Base-by-base conservation (phyloP, 2,113 vertebrate genomes). In the Ceyx cyanopectus region DNA sequence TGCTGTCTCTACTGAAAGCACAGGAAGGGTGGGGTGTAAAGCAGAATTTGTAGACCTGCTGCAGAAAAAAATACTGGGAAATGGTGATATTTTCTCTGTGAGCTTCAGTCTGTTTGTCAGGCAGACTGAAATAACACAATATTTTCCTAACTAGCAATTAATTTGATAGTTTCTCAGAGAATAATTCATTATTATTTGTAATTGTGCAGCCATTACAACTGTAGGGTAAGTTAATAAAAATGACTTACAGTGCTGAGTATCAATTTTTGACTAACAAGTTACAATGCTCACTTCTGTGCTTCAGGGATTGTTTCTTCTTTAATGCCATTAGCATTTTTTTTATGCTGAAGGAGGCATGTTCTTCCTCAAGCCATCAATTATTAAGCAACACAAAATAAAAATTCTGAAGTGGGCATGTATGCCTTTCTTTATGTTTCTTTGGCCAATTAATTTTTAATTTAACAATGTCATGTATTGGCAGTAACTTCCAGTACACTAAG, bases 391-490 rank as follows among this genome's bases (percentile, higher is more conserved):
- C 67, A 95, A 92, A 91, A 83, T 90, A 89, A 94, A 94, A 93
- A 95, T 40, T 43, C 75, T 50, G 79, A 80, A 87, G 32, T 46
- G 76, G 0, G 63, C 70, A 51, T 76, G 43, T 91, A 79, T 48
- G 63, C 46, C 66, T 87, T 92, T 92, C 89, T 91, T 43, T 75
- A 32, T 53, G 37, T 87, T 94, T 92, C 92, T 94, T 87, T 72
- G 89, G 91, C 87, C 90, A 95, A 89, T 91, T 95, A 95, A 91
- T 95, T 96, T 95, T 95, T 95, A 94, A 92, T 95, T 92, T 91
- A 92, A 91, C 90, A 83, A 54, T 87, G 75, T 85, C 14, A 4
- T 85, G 69, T 89, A 94, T 70, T 93, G 93, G 72, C 60, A 82
- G 60, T 87, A 94, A 87, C 70, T 95, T 96, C 85, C 80, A 94